A percentile compares a stretch with the other conserved stretches of the same genome.
These are phyloP conservation scores for Brachionus rotundiformis DNA, from an alignment of 1,140 invertebrate genomes.

Conservation along the genomic window DNA sequence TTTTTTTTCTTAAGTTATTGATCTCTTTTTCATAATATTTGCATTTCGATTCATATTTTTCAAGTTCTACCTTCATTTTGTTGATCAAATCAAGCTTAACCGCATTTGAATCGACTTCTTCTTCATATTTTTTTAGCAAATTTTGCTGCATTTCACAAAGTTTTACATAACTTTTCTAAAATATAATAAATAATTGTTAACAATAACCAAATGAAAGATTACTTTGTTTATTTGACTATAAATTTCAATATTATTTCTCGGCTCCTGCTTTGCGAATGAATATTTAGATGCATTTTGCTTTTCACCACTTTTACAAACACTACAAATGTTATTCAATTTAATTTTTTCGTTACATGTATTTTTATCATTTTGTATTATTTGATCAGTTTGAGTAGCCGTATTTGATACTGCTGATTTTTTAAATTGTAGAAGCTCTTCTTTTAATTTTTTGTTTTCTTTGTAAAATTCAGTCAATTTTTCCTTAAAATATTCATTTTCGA, in stretches of 20 bases:
- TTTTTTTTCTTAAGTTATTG: constrained; percentile 17
- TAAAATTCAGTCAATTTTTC: constrained; percentile 41
- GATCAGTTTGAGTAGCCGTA: not conserved
- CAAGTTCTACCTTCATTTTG: constrained; percentile 40
- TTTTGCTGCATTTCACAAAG: constrained; percentile 49
- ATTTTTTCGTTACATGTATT: not conserved
- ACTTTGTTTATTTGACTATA: constrained; percentile 29
- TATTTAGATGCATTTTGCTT: not conserved
- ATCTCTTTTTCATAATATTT: not conserved
- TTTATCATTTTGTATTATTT: not conserved
- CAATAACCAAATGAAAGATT: too few species aligned
- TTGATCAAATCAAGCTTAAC: constrained; percentile 23
- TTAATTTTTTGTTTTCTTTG: constrained; percentile 39
- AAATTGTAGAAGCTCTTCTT: constrained; percentile 1
- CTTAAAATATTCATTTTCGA: constrained; percentile 49
- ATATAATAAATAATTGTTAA: not conserved
- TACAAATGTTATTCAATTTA: not conserved
- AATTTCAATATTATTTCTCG: not conserved
- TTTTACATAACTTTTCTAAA: constrained; percentile 48
- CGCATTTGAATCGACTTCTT: constrained; percentile 39
- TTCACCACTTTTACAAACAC: not conserved
- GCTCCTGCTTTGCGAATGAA: not conserved
- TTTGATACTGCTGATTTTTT: not conserved
- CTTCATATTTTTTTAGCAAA: constrained; percentile 47
- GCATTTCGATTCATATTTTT: not conserved